Evolutionary conservation across 2,888 invertebrate species (phyloP).

Genomic region (Noctua comes): DNA sequence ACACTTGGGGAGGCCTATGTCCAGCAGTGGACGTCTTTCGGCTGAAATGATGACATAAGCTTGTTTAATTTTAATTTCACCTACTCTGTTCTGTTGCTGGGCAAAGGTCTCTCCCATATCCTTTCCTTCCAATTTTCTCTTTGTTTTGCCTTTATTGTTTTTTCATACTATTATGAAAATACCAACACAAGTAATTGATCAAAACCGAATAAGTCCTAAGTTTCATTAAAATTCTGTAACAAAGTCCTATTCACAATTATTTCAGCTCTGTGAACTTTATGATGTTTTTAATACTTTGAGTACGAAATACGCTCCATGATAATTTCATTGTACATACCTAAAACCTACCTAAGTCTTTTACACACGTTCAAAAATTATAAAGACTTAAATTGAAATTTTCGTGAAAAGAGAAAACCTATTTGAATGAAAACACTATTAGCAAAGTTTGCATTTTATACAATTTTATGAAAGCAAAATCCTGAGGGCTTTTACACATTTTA

Average conservation of each 20-base stretch:
- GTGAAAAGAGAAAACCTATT: constrained; percentile 19
- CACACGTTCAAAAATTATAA: not conserved
- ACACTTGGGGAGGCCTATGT: too few relatives aligned
- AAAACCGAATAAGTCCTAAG: not conserved
- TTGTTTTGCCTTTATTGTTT: too few relatives aligned
- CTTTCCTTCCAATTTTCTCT: too few relatives aligned
- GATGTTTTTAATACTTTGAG: not conserved
- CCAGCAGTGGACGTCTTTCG: too few relatives aligned
- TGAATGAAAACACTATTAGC: constrained; percentile 38
- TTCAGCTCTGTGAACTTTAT: not conserved
- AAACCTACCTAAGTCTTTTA: not conserved
- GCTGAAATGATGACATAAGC: too few relatives aligned
- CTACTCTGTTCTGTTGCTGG: too few relatives aligned
- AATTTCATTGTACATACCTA: not conserved
- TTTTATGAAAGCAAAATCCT: constrained; percentile 36
- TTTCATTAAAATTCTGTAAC: not conserved
- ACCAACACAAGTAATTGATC: not conserved
- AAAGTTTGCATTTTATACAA: constrained; percentile 32
- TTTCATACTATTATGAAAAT: not conserved
- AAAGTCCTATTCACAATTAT: not conserved
- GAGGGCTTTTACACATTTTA: constrained; percentile 47
- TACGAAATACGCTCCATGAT: not conserved
- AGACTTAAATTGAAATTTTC: not conserved
- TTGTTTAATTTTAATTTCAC: too few relatives aligned
- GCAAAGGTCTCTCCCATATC: too few relatives aligned